Conservation (phyloP, 2,888 invertebrate genomes). For the Criorhina ranunculi region DNA sequence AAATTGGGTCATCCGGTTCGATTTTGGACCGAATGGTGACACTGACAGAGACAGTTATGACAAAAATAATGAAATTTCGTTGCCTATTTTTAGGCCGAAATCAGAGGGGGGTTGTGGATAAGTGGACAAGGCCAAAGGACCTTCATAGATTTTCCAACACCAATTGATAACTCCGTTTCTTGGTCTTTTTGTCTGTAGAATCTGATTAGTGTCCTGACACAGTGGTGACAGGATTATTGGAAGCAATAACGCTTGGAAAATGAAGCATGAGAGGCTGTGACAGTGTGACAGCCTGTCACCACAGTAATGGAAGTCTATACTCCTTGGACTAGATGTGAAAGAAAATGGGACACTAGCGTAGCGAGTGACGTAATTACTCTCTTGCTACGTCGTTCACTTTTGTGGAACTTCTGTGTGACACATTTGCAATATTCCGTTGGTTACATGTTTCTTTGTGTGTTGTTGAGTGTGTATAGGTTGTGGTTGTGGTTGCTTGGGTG, state of each 20-base stretch:
- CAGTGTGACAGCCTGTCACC: constrained; percentile 27
- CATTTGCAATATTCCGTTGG: constrained; percentile 23
- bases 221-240: constrained; percentile 33
- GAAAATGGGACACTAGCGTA: constrained; percentile 5
- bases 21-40: constrained; percentile 19
- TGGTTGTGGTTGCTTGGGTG: neutral
- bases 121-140: neutral
- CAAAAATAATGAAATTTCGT: constrained; percentile 7
- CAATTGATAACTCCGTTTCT: constrained; percentile 5
- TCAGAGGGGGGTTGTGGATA: neutral
- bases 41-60: constrained; percentile 19
- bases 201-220: constrained; percentile 31
- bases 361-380: constrained; percentile 34
- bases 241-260: constrained; percentile 16
- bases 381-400: neutral
- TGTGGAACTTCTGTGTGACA: constrained; percentile 15
- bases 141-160: constrained; percentile 7
- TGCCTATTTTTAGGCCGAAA: constrained; percentile 42
- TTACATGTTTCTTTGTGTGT: constrained; percentile 19
- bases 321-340: neutral
- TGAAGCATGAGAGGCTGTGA: neutral
- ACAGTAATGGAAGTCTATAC: neutral
- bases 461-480: neutral
- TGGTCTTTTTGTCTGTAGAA: constrained; percentile 5
- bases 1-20: constrained; percentile 49